phyloP scores from a whole-genome alignment of 2,797 vertebrate genomes.

The Hylomyscus alleni region DNA sequence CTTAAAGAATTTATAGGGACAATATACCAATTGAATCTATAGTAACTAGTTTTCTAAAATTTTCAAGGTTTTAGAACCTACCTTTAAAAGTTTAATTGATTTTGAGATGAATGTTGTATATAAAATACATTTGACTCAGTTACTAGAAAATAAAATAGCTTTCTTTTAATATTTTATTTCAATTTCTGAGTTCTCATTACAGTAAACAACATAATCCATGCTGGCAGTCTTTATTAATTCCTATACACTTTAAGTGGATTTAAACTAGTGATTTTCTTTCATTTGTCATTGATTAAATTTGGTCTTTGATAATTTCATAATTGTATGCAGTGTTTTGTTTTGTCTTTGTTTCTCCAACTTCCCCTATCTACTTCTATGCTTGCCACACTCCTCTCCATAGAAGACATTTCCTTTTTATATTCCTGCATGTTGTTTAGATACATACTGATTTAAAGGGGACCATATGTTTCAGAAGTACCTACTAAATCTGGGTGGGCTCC shows the following conservation, averaged over 20 bases:
- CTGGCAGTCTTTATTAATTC: neutral
- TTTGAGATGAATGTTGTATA: neutral
- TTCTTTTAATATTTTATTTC: constrained; percentile 11
- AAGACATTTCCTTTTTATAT: no score
- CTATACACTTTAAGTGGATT: neutral
- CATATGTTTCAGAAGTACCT: neutral
- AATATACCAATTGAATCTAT: neutral
- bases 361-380: neutral
- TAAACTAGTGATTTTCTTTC: neutral
- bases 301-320: neutral
- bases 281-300: neutral
- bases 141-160: neutral
- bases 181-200: neutral
- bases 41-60: neutral
- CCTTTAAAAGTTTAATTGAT: neutral
- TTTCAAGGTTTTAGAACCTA: neutral
- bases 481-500: no score
- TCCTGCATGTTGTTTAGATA: neutral
- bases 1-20: neutral
- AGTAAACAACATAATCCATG: neutral
- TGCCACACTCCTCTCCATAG: neutral
- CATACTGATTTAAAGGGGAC: neutral
- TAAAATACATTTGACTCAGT: neutral
- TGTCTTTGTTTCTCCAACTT: neutral
- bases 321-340: no score